Evolutionary conservation across 1,140 invertebrate genomes (phyloP), one percentile per base, ranked within the genome.

Genomic region (Leptonema lineaticorne): DNA sequence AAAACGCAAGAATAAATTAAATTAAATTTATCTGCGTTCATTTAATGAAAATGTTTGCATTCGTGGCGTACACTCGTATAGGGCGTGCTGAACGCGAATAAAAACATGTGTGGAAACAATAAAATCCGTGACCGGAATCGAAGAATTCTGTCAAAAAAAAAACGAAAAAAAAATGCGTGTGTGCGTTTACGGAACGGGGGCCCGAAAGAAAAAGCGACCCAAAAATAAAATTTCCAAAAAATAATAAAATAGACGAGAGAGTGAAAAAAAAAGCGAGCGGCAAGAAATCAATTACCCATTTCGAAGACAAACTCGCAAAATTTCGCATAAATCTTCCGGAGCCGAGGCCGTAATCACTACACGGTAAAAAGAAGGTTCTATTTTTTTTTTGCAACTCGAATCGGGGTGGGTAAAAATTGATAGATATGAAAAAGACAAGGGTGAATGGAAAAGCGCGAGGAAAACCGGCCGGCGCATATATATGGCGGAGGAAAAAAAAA

Each of bases 231-330:
- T n/a, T n/a, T n/a, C n/a, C n/a, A n/a, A n/a, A n/a, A n/a, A n/a
- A n/a, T n/a, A n/a, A n/a, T n/a, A 45, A 45, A 45, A n/a, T 16
- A 45, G 16, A 45, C 3, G 11, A 14, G 37, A 45, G 16, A 3
- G 16, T 45, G 14, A 45, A n/a, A 45, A 6, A 45, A 45, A 45
- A 45, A 45, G 3, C 4, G 11, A 14, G 22, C 8, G 50, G 8
- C 50, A n/a, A 53, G 28, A n/a, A 59, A 59, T 59, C 57, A 59
- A 59, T 59, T 59, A 33, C 30, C 57, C 57, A 59, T 59, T 59
- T 29, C 30, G 14, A 33, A 30, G 57, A 59, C 30, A 37, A 59
- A 59, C 30, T 59, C 28, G 18, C 28, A 57, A 59, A 59, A 59
- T 59, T 37, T 59, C 30, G 20, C 57, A 59, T 59, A 59, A 59